These are phyloP conservation scores for Etheostoma nigrum DNA, from an alignment of 2,797 vertebrate species.

Conservation along the genomic window DNA sequence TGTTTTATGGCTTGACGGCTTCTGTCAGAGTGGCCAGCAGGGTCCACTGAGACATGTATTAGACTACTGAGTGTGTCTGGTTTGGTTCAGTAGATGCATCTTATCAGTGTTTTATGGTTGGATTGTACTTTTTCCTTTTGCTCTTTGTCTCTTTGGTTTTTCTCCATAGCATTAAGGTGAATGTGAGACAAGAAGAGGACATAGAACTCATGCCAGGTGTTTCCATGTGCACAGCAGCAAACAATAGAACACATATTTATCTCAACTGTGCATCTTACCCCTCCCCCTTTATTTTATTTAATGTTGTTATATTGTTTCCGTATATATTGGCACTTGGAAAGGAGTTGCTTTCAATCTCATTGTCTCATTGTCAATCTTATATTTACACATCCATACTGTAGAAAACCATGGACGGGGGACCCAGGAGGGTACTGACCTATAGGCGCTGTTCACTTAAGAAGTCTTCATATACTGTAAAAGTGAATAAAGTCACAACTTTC, in stretches of 20 bases:
- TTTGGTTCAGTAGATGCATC: constrained; percentile 4
- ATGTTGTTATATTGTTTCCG: too few species aligned
- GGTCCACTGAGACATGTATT: not conserved
- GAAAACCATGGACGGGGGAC: too few species aligned
- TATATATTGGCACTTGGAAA: too few species aligned
- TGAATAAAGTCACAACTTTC: constrained; percentile 2
- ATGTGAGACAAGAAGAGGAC: not conserved
- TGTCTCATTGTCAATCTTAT: too few species aligned
- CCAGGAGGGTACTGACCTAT: too few species aligned
- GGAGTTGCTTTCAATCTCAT: too few species aligned
- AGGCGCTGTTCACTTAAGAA: not conserved
- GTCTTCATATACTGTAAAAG: not conserved
- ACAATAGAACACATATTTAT: too few species aligned
- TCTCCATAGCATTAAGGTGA: not conserved
- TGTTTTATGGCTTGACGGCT: not conserved
- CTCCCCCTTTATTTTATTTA: too few species aligned
- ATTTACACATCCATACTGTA: too few species aligned
- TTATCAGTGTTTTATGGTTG: constrained; percentile 11
- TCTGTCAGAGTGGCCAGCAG: not conserved
- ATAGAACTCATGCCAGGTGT: too few species aligned
- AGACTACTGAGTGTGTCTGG: not conserved
- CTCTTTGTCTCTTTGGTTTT: not conserved
- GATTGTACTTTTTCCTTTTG: not conserved
- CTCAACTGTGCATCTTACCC: too few species aligned
- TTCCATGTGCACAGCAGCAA: too few species aligned